Base-by-base conservation (phyloP, 2,888 invertebrate species). In the Galerucella nymphaeae region DNA sequence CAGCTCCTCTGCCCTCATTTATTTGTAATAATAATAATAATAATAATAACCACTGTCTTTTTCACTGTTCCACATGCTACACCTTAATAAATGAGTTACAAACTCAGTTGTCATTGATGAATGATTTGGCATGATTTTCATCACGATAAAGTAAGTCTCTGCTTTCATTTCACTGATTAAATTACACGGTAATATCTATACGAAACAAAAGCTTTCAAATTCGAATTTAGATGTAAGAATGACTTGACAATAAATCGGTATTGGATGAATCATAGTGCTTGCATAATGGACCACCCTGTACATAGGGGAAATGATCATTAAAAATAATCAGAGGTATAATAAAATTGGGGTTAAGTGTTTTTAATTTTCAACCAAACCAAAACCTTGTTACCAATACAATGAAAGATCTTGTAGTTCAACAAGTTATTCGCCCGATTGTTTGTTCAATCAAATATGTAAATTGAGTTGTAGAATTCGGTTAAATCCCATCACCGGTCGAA, bases 371-470 rank as follows among this genome's bases (percentile, higher is more conserved):
- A 2, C 16, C 53, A 2, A 16, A 10, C n/a, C 18, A 16, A 4
- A 53, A 53, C n/a, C 16, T 53, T 16, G 16, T 53, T 16, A 53
- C 3, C 5, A 30, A n/a, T 16, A 50, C 50, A 50, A 53, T 4
- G 8, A 9, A 16, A 53, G 53, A 18, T 53, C 53, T 4, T 53
- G 9, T 9, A 16, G 16, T 1, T 53, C 53, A 53, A 53, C 53
- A 53, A 53, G 53, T 53, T 53, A 53, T 53, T 53, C 16, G 16
- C 16, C 10, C 53, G n/a, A 58, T 58, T 58, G 58, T 62, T 58
- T 59, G 53, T 55, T 48, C 38, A 50, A 59, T 66, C 53, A 66
- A 66, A 59, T 64, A 64, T 64, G 64, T 53, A 53, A 50, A 64
- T 64, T 50, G 64, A 50, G 53, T 53, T 53, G 13, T 58, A 13